A percentile compares a stretch with the other conserved stretches of the same genome.
These are phyloP conservation scores for Nixonia krombeini DNA, from an alignment of 1,140 invertebrate species.

Conservation along the genomic window DNA sequence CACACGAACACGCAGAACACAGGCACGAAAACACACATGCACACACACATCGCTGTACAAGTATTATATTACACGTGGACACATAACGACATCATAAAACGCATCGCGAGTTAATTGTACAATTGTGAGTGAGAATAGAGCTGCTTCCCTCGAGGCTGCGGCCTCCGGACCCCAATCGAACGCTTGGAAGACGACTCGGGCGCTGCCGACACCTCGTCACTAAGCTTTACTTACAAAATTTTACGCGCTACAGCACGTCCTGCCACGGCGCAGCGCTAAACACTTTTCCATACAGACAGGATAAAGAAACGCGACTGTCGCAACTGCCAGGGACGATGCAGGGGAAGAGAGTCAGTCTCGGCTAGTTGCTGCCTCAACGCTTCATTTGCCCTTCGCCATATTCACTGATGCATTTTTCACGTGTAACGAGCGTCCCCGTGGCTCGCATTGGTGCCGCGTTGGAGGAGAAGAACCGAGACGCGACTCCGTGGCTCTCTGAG, in stretches of 20 bases:
- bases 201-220: background rate
- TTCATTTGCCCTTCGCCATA: conserved; percentile 7
- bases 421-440: conserved; percentile 29
- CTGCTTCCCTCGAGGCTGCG: no score
- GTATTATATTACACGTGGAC: conserved; percentile 47
- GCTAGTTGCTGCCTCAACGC: no score
- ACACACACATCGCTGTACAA: conserved; percentile 41
- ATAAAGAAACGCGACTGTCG: no score
- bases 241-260: background rate
- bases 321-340: no score
- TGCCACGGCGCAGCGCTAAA: conserved; percentile 3
- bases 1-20: conserved; percentile 23
- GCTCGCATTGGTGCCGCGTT: conserved; percentile 14
- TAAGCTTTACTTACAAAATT: background rate
- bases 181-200: conserved; percentile 39
- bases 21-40: conserved; percentile 21
- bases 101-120: conserved; percentile 41
- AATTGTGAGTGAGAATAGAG: conserved; percentile 34
- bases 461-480: background rate
- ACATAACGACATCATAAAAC: conserved; percentile 39
- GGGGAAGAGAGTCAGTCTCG: background rate
- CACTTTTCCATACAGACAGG: background rate
- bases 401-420: conserved; percentile 33
- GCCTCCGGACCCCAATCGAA: conserved; percentile 31
- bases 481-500: background rate